phyloP scores from a whole-genome alignment of 2,888 invertebrate species.

The Cotesia congregata region DNA sequence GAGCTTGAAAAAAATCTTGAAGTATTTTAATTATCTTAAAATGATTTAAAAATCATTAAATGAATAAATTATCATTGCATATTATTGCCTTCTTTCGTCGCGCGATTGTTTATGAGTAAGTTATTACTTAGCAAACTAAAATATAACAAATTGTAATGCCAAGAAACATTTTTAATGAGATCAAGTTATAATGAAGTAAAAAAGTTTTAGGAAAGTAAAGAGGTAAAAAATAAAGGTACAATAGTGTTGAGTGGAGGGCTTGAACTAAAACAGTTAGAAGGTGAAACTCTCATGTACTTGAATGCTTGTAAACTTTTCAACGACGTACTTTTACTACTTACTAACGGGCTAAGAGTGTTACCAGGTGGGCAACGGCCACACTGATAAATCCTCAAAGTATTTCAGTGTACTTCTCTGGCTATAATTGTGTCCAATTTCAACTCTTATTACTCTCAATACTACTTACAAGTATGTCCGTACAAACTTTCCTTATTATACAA shows the following conservation, averaged over 20 bases:
- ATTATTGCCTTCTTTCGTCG: no score
- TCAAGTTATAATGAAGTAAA: slow-evolving; percentile 12
- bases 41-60: no score
- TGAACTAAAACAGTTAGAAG: slow-evolving; percentile 32
- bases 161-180: background rate
- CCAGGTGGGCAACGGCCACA: slow-evolving; percentile 30
- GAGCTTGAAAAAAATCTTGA: no score
- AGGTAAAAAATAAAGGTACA: background rate
- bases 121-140: background rate
- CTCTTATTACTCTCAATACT: slow-evolving; percentile 7
- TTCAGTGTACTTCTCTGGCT: slow-evolving; percentile 6
- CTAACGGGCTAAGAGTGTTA: slow-evolving; percentile 18
- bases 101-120: background rate
- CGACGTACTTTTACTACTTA: slow-evolving; percentile 33
- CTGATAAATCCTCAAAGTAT: slow-evolving; percentile 35
- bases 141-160: background rate
- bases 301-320: slow-evolving; percentile 31
- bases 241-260: slow-evolving; percentile 8
- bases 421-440: slow-evolving; percentile 19
- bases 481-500: slow-evolving; percentile 11
- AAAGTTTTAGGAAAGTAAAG: slow-evolving; percentile 9
- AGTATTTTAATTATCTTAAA: no score
- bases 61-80: no score
- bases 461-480: background rate
- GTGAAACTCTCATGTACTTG: slow-evolving; percentile 23